phyloP scores from a whole-genome alignment of 2,113 vertebrate genomes.

The Martes martes region DNA sequence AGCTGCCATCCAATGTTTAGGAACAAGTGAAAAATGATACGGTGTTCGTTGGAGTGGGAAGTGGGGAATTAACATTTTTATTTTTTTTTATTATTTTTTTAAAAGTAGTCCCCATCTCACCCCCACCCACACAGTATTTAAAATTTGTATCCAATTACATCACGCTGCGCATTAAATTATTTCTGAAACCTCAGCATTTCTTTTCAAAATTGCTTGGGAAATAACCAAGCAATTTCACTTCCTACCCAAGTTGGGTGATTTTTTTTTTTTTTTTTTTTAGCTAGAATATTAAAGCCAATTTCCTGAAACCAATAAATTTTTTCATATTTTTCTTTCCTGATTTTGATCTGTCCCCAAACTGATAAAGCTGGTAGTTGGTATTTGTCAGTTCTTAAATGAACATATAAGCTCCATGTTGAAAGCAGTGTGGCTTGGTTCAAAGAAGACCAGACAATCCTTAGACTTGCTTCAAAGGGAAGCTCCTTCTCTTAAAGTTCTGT shows the following conservation, averaged over 20 bases:
- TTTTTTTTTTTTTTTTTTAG: background rate
- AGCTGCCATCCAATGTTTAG: background rate
- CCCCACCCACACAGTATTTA: background rate
- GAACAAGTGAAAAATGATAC: background rate
- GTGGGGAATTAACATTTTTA: background rate
- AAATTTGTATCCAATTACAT: background rate
- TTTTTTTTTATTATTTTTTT: background rate
- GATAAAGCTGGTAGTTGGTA: background rate
- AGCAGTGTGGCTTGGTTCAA: background rate
- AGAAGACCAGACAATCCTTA: background rate
- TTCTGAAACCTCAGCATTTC: constrained; percentile 17
- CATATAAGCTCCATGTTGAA: background rate
- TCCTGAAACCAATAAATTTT: background rate
- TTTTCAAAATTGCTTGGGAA: background rate
- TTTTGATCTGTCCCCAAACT: background rate
- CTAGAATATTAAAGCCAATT: constrained; percentile 11
- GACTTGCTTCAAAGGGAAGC: background rate
- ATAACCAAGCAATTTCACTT: constrained; percentile 19
- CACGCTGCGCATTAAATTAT: background rate
- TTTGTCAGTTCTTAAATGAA: background rate
- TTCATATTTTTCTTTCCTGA: background rate
- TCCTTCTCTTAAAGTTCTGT: background rate
- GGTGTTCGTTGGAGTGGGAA: background rate
- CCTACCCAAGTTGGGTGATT: background rate
- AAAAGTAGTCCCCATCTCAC: background rate